Base-by-base conservation (phyloP, 1,140 invertebrate species). In the Episyrphus balteatus region DNA sequence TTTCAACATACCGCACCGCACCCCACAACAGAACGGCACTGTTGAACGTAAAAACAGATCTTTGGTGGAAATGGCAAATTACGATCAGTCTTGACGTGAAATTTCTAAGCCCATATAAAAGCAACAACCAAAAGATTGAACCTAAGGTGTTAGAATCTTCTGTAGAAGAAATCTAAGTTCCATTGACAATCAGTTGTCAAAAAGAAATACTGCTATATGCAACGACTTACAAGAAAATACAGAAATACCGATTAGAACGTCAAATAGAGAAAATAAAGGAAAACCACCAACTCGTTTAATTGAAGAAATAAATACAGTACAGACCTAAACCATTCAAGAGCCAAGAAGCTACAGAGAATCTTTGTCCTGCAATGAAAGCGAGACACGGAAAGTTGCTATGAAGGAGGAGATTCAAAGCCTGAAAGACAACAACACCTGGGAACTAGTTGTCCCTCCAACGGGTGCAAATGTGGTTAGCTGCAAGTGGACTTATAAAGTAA, bases 401-500 rank as follows among this genome's bases (percentile, higher is more conserved):
- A 21, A 59, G 32, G 52, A 63, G 15, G 66, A 72, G 49, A 58
- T 57, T 18, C 47, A 59, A 12, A 61, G 62, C 7, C 49, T 72
- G 11, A 52, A 52, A 11, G 47, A 58, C 45, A 66, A 66, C 57
- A 51, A 69, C 5, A 66, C 58, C 8, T 73, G 66, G 69, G 44
- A 48, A 7, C 44, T 72, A 12, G 59, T 60, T 5, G 38, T 53
- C 14, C 46, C 66, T 8, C 37, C 51, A 37, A 66, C 62, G 9
- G 26, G 47, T 46, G 50, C 51, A 26, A 51, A 55, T 44, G 56
- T 54, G 55, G 55, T 56, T 47, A 39, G 18, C 30, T 15, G 31
- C 8, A 26, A 26, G 21, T 26, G 21, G 21, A 8, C 21, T 26
- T 26, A 26, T 8, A 26, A 26, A 26, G 8, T 26, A 3, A 26